Percentiles rank a stretch among this genome's conserved stretches.
Evolutionary conservation across 2,888 invertebrate species (phyloP).

Genomic region (Harpagoxenus sublaevis): DNA sequence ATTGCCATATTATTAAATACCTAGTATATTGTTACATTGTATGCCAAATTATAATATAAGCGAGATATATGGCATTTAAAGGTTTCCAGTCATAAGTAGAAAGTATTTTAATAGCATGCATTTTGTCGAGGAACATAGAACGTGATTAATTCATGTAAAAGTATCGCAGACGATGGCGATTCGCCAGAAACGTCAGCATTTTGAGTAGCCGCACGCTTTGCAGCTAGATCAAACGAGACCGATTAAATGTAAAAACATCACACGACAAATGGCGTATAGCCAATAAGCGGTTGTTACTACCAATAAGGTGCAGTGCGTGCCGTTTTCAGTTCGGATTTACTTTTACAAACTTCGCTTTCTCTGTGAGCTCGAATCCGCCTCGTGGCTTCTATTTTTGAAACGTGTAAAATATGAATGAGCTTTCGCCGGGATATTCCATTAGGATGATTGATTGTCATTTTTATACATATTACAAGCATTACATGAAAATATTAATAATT

Average conservation of each 20-base stretch:
- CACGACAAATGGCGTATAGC: slow-evolving; percentile 45
- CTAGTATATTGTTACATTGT: neutral
- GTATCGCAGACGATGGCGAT: slow-evolving; percentile 5
- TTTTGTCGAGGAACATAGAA: slow-evolving; percentile 15
- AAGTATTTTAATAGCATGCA: slow-evolving; percentile 21
- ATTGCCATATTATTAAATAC: neutral
- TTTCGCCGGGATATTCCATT: neutral
- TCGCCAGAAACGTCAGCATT: slow-evolving; percentile 34
- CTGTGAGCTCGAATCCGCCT: slow-evolving; percentile 55
- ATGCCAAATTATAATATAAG: slow-evolving; percentile 6
- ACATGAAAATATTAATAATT: neutral
- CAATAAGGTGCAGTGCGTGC: slow-evolving; percentile 48
- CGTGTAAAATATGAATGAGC: neutral
- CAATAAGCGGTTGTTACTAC: slow-evolving; percentile 36
- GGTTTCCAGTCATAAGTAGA: slow-evolving; percentile 21
- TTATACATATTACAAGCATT: neutral
- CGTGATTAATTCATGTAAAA: slow-evolving; percentile 27
- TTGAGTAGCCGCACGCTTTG: slow-evolving; percentile 30
- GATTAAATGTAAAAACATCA: slow-evolving; percentile 48
- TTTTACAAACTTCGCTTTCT: slow-evolving; percentile 72
- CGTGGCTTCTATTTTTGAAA: slow-evolving; percentile 6
- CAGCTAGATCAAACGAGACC: slow-evolving; percentile 34
- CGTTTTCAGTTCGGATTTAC: slow-evolving; percentile 62
- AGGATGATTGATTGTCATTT: neutral
- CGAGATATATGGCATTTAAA: neutral